Evolutionary conservation across 1,140 invertebrate species (phyloP).

Genomic region (Daktulosphaira vitifoliae): DNA sequence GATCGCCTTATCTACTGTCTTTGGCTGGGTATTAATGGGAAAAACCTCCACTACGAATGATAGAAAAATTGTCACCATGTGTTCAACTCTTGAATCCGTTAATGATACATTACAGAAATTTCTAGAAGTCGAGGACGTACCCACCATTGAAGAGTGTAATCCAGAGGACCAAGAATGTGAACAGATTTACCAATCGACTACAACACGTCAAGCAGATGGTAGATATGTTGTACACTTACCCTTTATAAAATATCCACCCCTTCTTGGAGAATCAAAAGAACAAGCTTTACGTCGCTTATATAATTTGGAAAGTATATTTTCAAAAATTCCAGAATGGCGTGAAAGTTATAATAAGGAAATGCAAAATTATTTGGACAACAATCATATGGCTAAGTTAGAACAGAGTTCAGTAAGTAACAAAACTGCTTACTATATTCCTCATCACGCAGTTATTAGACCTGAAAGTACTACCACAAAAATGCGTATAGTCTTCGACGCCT

Average conservation of each 20-base stretch:
- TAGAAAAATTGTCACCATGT: background rate
- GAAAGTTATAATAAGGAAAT: too few relatives aligned
- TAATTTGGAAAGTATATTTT: too few relatives aligned
- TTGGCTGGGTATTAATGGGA: conserved; percentile 12
- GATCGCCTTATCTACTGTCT: background rate
- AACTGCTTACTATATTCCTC: conserved; percentile 36
- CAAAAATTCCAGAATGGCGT: too few relatives aligned
- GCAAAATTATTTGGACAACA: too few relatives aligned
- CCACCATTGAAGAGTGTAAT: background rate
- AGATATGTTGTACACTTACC: conserved; percentile 4
- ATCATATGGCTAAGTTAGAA: too few relatives aligned
- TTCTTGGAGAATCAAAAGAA: background rate
- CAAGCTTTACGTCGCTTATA: too few relatives aligned
- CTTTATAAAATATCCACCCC: background rate
- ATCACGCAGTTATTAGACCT: conserved; percentile 39
- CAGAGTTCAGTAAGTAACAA: too few relatives aligned
- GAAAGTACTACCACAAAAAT: conserved; percentile 39
- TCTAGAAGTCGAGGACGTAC: background rate
- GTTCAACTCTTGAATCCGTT: background rate
- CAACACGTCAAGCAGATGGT: background rate
- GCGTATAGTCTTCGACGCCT: conserved; percentile 43
- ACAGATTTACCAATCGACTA: background rate
- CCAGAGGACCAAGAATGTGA: background rate
- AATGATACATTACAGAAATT: background rate
- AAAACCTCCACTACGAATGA: background rate